phyloP scores from a whole-genome alignment of 2,797 vertebrate species.

The Mastacembelus armatus region DNA sequence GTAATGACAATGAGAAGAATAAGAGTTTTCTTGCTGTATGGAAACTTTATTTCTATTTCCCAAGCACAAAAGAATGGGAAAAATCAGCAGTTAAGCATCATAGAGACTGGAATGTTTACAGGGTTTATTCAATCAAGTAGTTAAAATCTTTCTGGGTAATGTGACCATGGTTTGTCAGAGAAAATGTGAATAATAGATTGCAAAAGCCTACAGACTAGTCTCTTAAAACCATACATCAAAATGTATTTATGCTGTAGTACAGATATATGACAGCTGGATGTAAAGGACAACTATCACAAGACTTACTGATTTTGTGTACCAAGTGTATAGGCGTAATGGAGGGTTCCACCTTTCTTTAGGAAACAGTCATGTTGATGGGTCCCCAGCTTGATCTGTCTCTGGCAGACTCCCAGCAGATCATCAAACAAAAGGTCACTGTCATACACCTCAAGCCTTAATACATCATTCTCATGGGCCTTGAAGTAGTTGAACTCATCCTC shows the following conservation, averaged over 20 bases:
- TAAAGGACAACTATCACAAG: background rate
- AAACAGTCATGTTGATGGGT: constrained; percentile 53
- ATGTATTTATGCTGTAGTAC: background rate
- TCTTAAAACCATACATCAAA: background rate
- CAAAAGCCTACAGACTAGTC: background rate
- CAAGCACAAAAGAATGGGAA: background rate
- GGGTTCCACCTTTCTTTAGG: constrained; percentile 54
- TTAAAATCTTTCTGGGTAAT: background rate
- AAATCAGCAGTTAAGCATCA: background rate
- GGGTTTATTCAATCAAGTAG: constrained; percentile 6
- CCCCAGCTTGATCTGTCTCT: constrained; percentile 42
- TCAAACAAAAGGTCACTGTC: constrained; percentile 29
- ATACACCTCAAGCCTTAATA: constrained; percentile 53
- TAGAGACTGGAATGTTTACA: background rate
- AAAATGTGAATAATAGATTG: no score
- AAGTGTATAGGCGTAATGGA: constrained; percentile 61
- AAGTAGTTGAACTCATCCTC: constrained; percentile 45
- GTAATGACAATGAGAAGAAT: background rate
- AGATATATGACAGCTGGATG: background rate
- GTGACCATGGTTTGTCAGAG: background rate
- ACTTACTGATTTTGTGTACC: background rate
- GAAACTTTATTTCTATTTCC: background rate
- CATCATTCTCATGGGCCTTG: background rate
- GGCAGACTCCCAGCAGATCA: constrained; percentile 57
- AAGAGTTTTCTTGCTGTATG: background rate